Evolutionary conservation across 1,140 invertebrate species (phyloP).

Genomic region (Lepidurus arcticus): DNA sequence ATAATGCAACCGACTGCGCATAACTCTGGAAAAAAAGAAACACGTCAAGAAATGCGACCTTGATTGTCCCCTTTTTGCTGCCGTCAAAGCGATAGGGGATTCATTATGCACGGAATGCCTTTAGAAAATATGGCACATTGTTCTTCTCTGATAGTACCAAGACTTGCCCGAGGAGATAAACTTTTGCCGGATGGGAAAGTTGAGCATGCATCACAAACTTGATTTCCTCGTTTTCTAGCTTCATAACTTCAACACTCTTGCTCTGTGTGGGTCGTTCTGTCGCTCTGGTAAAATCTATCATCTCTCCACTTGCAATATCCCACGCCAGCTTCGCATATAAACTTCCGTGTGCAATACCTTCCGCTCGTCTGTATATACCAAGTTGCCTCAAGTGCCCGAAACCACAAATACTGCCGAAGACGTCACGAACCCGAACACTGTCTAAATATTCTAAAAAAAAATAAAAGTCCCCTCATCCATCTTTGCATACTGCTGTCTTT

Average conservation of each 20-base stretch:
- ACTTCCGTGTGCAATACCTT: not conserved
- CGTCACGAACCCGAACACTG: not conserved
- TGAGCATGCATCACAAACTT: not conserved
- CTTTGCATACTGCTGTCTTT: not conserved
- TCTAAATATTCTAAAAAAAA: not conserved
- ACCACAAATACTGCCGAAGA: not conserved
- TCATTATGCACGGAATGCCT: too few relatives aligned
- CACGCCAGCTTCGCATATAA: not conserved
- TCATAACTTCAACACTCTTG: not conserved
- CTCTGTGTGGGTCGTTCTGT: slow-evolving; percentile 7
- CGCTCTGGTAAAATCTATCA: not conserved
- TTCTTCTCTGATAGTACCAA: not conserved
- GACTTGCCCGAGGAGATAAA: not conserved
- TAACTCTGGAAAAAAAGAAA: not conserved
- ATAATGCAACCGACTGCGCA: not conserved
- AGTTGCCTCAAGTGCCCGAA: not conserved
- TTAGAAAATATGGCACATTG: too few relatives aligned
- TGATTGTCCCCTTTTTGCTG: not conserved
- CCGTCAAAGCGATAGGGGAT: not conserved
- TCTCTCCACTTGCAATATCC: slow-evolving; percentile 12
- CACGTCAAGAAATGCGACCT: not conserved
- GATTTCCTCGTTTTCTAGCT: slow-evolving; percentile 10
- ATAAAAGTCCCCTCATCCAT: not conserved
- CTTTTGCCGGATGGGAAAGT: not conserved
- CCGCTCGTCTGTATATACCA: not conserved